Percentiles rank a stretch among this genome's conserved stretches.
These are phyloP conservation scores for Bombylius discolor DNA, from an alignment of 2,888 invertebrate genomes.

Conservation along the genomic window DNA sequence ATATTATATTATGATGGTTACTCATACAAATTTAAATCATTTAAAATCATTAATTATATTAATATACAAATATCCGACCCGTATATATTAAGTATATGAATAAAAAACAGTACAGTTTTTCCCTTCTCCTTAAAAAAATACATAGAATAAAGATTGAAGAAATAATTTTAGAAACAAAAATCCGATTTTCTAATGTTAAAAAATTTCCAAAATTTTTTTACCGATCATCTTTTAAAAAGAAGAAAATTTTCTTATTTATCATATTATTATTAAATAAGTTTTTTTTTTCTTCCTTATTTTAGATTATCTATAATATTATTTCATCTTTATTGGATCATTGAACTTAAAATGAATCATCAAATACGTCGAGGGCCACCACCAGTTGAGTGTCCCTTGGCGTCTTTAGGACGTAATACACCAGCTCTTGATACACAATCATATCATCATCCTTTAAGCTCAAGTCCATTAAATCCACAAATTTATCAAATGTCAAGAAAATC, in stretches of 20 bases:
- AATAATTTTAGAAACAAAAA: too few species aligned
- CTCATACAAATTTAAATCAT: too few species aligned
- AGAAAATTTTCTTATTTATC: too few species aligned
- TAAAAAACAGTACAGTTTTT: too few species aligned
- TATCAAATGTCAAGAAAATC: conserved; percentile 38
- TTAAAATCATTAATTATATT: too few species aligned
- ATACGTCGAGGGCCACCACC: conserved; percentile 37
- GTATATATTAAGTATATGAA: too few species aligned
- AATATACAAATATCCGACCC: too few species aligned
- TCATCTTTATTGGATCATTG: background rate
- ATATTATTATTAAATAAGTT: background rate
- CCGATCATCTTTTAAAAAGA: background rate
- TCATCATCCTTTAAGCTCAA: conserved; percentile 37
- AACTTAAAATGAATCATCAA: conserved; percentile 31
- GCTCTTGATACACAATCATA: conserved; percentile 31
- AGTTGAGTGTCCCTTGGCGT: conserved; percentile 47
- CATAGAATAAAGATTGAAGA: too few species aligned
- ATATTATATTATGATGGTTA: too few species aligned
- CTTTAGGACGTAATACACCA: conserved; percentile 41
- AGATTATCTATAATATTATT: background rate
- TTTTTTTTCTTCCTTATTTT: too few species aligned
- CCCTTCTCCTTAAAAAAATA: too few species aligned
- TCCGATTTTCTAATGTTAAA: too few species aligned
- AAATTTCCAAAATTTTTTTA: background rate
- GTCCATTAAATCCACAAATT: conserved; percentile 37